phyloP scores from a whole-genome alignment of 1,140 invertebrate genomes.

The Drosophila watanabei region DNA sequence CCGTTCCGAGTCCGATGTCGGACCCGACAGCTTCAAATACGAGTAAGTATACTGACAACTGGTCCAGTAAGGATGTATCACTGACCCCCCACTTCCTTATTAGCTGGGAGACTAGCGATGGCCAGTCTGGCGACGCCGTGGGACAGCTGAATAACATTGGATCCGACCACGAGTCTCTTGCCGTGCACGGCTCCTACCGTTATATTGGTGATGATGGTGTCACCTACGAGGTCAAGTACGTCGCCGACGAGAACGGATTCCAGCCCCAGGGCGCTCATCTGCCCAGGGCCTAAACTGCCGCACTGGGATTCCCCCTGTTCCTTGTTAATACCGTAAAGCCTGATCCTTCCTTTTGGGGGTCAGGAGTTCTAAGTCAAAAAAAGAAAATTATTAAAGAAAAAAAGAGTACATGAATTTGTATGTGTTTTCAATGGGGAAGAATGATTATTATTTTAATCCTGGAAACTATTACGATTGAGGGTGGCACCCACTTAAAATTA shows the following conservation, averaged over 20 bases:
- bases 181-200: conserved; percentile 85
- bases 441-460: not conserved
- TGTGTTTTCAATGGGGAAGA: not conserved
- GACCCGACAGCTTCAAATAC: conserved; percentile 35
- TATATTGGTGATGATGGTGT: conserved; percentile 89
- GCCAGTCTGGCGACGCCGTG: not conserved
- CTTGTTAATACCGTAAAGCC: conserved; percentile 21
- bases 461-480: no score
- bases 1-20: conserved; percentile 27
- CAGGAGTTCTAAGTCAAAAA: conserved; percentile 9
- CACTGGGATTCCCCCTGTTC: conserved; percentile 1
- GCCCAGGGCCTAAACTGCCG: conserved; percentile 81
- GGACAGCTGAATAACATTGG: conserved; percentile 58
- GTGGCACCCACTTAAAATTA: not conserved
- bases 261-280: conserved; percentile 90
- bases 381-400: conserved; percentile 26
- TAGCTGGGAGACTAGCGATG: conserved; percentile 60
- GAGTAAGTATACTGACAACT: conserved; percentile 37
- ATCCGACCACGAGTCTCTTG: conserved; percentile 79
- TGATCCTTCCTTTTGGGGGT: not conserved
- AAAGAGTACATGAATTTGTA: not conserved
- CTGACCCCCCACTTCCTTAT: not conserved
- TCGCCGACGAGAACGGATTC: conserved; percentile 92
- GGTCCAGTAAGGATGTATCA: not conserved
- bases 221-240: conserved; percentile 88